Evolutionary conservation across 2,888 invertebrate species (phyloP).

Genomic region (Barypeithes pellucidus): DNA sequence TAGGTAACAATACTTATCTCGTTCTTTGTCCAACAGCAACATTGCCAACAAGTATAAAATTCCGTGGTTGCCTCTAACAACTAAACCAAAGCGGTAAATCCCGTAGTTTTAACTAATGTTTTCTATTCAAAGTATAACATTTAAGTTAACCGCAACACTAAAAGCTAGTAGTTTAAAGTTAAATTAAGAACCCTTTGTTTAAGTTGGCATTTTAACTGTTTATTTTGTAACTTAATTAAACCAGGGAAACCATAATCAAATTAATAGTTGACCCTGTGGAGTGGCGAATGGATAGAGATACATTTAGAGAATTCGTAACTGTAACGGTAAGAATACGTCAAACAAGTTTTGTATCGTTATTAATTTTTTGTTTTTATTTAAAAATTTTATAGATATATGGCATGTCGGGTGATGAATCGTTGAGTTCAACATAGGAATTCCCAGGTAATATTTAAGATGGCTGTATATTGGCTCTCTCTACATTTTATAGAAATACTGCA

Average conservation of each 20-base stretch:
- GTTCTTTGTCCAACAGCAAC: not conserved
- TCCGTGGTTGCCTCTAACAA: not conserved
- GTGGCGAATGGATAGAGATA: not conserved
- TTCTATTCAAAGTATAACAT: not conserved
- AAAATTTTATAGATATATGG: no score
- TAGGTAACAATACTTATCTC: no score
- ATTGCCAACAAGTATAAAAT: not conserved
- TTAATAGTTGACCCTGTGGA: not conserved
- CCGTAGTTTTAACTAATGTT: conserved; percentile 1
- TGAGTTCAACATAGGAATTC: no score
- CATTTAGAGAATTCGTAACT: not conserved
- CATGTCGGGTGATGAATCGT: no score
- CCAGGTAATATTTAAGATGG: no score
- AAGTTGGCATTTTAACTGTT: conserved; percentile 8
- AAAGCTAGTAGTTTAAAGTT: conserved; percentile 10
- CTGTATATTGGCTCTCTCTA: no score
- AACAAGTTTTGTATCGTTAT: no score
- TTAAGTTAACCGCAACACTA: conserved; percentile 16
- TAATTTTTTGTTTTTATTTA: no score
- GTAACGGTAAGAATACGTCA: no score
- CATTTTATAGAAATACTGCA: no score
- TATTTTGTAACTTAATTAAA: conserved; percentile 11
- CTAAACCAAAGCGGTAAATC: not conserved
- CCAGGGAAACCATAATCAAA: conserved; percentile 1
- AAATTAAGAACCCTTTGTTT: conserved; percentile 15